Base-by-base conservation (phyloP, 1,140 invertebrate species). In the Capitella teleta region DNA sequence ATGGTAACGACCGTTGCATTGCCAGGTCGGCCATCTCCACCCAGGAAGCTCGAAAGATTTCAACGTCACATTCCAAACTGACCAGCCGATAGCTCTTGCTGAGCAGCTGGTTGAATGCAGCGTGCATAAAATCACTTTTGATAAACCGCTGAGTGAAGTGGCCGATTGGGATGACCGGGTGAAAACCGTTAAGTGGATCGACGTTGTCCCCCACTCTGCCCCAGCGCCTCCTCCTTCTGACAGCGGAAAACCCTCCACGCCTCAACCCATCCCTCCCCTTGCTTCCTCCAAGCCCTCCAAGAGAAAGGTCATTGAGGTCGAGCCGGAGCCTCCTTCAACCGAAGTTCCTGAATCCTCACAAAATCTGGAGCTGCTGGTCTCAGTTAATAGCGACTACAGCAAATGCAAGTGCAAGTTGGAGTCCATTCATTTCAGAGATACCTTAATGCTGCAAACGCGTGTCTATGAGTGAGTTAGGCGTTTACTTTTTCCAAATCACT, bases 91-190 rank as follows among this genome's bases (percentile, higher is more conserved):
- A 21, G 51, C 52, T 1, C 45, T 69, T 18, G 50, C 52, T 10
- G 63, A 73, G 50, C 40, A 57, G 5, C 37, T 53, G 0, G 50
- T 71, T 5, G 47, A 50, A 1, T 72, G 69, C 52, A 58, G 56
- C 41, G 54, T 73, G 6, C 59, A 53, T 38, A 68, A 69, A 50
- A 71, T 73, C 43, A 64, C 58, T 6, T 73, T 69, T 57, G 61
- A 68, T 24, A 66, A 67, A 51, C 63, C 63, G n/a, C 43, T 55
- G n/a, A 58, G 61, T 34, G 59, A 66, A 57, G 60, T 61, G 25
- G 38, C 19, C 40, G 68, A 72, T 52, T 73, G 71, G 71, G 71
- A 73, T 59, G 70, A 73, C 47, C 54, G 68, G 24, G 60, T 70
- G 23, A 57, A 58, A 34, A 61, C 62, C 6, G 64, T 73, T 1